phyloP scores from a whole-genome alignment of 2,888 invertebrate species.

The Nemurella pictetii region DNA sequence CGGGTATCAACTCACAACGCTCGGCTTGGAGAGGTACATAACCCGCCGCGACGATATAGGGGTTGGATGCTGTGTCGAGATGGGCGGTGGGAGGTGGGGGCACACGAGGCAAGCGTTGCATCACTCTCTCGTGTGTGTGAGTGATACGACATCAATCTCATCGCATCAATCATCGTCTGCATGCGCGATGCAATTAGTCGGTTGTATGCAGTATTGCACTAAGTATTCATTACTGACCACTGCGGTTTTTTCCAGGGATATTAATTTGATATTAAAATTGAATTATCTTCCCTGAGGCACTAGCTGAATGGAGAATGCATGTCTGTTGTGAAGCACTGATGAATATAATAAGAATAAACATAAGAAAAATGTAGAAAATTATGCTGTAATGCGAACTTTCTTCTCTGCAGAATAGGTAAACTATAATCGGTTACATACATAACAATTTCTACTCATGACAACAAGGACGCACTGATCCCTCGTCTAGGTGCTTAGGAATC shows the following conservation, averaged over 20 bases:
- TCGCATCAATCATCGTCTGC: neutral
- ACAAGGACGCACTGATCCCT: too few relatives aligned
- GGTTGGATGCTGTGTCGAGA: too few relatives aligned
- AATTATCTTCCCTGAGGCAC: neutral
- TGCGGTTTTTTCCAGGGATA: neutral
- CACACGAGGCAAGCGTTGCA: neutral
- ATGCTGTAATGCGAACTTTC: too few relatives aligned
- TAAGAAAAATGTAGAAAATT: too few relatives aligned
- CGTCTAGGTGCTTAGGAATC: too few relatives aligned
- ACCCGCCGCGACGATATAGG: neutral
- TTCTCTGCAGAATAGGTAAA: too few relatives aligned
- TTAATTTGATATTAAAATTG: neutral
- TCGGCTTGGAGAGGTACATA: neutral
- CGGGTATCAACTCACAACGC: neutral
- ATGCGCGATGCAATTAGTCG: neutral
- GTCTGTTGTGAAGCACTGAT: too few relatives aligned
- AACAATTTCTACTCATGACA: too few relatives aligned
- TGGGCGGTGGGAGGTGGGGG: neutral
- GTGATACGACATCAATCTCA: neutral
- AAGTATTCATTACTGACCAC: neutral
- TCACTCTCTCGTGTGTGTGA: neutral
- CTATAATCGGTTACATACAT: too few relatives aligned
- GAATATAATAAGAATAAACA: too few relatives aligned
- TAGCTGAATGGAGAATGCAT: neutral
- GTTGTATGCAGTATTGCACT: neutral